Base-by-base conservation (phyloP, 2,113 vertebrate genomes). In the Psittacula cyanocephala region DNA sequence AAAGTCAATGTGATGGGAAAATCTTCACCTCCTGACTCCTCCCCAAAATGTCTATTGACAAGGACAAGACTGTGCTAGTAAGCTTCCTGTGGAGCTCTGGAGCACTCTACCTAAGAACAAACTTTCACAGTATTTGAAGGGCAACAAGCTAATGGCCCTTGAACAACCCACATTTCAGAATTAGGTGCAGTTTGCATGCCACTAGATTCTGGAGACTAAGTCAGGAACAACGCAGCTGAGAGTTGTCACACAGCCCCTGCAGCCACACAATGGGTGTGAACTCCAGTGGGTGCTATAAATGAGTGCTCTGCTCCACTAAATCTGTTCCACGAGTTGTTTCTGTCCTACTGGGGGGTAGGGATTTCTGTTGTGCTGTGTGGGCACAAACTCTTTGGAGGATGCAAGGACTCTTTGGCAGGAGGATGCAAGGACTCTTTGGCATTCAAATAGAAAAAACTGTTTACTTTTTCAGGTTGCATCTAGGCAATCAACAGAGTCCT, bases 241-340 rank as follows among this genome's bases (percentile, higher is more conserved):
- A 59, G 50, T 7, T 15, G 2, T 3, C 55, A 57, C 33, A 22
- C 3, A 3, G 31, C 25, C 28, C 44, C 28, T 47, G 44, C 6
- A 52, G 18, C 20, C 84, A 39, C n/a, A 7, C 0, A 0, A 20
- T 31, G 28, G 8, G 12, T 22, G 8, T 2, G 3, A 89, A 62
- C 13, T 22, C 47, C 53, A 47, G 39, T 10, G 9, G 28, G 15
- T 57, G 33, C 35, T 57, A 10, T 50, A 83, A 93, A 69, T 5
- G 23, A 9, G 44, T 67, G 39, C 29, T 69, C 44, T 83, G 27
- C 33, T 62, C 17, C 44, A 5, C 33, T 33, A 43, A 77, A 81
- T 74, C n/a, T 3, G 1, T 29, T 33, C 41, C 27, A n/a, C 2
- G 15, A 37, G 23, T 7, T 9, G 49, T 41, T 70, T 72, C 35